phyloP scores from a whole-genome alignment of 2,113 vertebrate species.

The Podiceps cristatus region DNA sequence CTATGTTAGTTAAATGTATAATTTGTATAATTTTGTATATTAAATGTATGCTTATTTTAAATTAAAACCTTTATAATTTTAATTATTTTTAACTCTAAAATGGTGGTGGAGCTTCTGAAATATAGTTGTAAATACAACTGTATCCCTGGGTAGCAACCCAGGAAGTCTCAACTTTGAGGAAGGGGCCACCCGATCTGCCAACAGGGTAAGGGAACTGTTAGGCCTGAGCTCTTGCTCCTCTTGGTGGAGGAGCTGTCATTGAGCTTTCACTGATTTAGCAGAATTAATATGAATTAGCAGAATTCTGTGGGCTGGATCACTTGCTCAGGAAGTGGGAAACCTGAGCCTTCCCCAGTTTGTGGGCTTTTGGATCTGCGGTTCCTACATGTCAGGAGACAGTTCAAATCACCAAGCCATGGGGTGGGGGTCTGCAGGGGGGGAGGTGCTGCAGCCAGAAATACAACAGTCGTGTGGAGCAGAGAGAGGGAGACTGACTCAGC shows the following conservation, averaged over 20 bases:
- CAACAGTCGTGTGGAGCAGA: background rate
- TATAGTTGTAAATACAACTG: background rate
- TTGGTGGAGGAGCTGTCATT: background rate
- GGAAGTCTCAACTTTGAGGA: background rate
- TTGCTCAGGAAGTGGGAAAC: background rate
- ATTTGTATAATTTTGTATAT: conserved; percentile 83
- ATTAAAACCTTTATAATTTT: conserved; percentile 57
- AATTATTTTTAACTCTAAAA: background rate
- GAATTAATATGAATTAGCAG: background rate
- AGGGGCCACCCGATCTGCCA: background rate
- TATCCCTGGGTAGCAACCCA: background rate
- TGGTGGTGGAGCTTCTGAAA: conserved; percentile 8
- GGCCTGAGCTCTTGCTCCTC: background rate
- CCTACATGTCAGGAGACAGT: background rate
- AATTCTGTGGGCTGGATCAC: background rate
- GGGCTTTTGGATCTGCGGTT: background rate
- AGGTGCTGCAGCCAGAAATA: background rate
- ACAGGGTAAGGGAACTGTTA: background rate
- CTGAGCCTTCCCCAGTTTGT: background rate
- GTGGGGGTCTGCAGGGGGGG: background rate
- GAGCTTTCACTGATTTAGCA: background rate
- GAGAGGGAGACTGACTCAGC: background rate
- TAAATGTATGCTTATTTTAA: conserved; percentile 80
- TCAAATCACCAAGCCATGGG: background rate
- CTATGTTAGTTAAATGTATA: conserved; percentile 79